Evolutionary conservation across 2,888 invertebrate species (phyloP), one percentile per base, ranked within the genome.

Genomic region (Mesoligia furuncula): DNA sequence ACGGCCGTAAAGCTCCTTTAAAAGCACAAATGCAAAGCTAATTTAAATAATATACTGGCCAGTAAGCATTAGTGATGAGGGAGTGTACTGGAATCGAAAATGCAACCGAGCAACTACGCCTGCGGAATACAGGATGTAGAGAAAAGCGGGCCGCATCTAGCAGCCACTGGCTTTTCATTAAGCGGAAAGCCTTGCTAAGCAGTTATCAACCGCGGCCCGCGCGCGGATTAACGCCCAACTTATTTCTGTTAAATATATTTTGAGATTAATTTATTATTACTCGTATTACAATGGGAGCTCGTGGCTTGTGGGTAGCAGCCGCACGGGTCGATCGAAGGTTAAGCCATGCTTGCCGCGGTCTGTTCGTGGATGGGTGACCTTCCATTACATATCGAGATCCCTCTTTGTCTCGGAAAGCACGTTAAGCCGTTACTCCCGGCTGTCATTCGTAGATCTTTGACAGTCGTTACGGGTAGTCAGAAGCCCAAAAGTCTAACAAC

Each of bases 101-200:
- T 77, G 80, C 83, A 87, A 85, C 85, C 75, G 77, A 77, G 82
- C 76, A 70, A 66, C 66, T 75, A 62, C 71, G 67, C 73, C 51
- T 31, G 65, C 65, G 42, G 71, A 86, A 86, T 81, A 78, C 74
- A 83, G 79, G 67, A 77, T 84, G 59, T 39, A 75, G 78, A 73
- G 84, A 81, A 77, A 84, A 86, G 71, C 75, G 75, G 71, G 75
- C 67, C 72, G 48, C 75, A 81, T 83, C 71, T 68, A 71, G 51
- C 69, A 71, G 66, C 83, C 83, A 67, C 85, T 78, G 81, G 83
- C 90, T 86, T 90, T 91, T 88, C 89, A 88, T 89, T 90, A 86
- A 84, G 81, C 81, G 84, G 67, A 82, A 88, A 88, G 85, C 88
- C 84, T 80, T 73, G 78, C 87, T 90, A 87, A 91, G 88, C 86